phyloP scores from a whole-genome alignment of 2,113 vertebrate genomes.

The Potamarius usumacintae region DNA sequence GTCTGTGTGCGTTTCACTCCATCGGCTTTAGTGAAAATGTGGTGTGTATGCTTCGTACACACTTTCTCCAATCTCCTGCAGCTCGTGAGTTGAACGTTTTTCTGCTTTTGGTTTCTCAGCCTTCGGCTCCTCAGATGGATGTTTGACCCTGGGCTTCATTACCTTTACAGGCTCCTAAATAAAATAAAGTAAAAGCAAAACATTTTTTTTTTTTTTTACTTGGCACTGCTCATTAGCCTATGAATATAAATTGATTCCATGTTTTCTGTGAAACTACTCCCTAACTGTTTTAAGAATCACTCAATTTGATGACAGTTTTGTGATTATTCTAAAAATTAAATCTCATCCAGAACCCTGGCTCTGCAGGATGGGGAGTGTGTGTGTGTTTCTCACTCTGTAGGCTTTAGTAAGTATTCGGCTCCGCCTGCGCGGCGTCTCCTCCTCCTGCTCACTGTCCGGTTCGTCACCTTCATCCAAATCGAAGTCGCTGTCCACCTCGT shows the following conservation, averaged over 20 bases:
- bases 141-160: slow-evolving; percentile 82
- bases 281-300: neutral
- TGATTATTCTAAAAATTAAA: neutral
- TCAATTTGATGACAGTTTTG: neutral
- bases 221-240: neutral
- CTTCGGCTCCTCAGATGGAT: slow-evolving; percentile 69
- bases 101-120: slow-evolving; percentile 79
- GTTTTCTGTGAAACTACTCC: no score
- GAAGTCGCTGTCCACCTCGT: slow-evolving; percentile 95
- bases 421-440: slow-evolving; percentile 84
- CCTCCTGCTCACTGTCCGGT: slow-evolving; percentile 89
- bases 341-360: neutral
- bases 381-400: slow-evolving; percentile 78
- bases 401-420: slow-evolving; percentile 89
- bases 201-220: neutral
- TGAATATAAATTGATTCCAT: neutral
- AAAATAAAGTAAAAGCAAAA: no score
- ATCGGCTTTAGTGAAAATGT: no score
- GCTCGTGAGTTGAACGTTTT: slow-evolving; percentile 76
- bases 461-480: slow-evolving; percentile 96
- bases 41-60: slow-evolving; percentile 56
- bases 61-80: slow-evolving; percentile 85
- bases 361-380: neutral
- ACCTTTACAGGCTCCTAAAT: slow-evolving; percentile 87
- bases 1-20: neutral